Conservation (phyloP, 1,140 invertebrate genomes). For the Eumeta japonica region DNA sequence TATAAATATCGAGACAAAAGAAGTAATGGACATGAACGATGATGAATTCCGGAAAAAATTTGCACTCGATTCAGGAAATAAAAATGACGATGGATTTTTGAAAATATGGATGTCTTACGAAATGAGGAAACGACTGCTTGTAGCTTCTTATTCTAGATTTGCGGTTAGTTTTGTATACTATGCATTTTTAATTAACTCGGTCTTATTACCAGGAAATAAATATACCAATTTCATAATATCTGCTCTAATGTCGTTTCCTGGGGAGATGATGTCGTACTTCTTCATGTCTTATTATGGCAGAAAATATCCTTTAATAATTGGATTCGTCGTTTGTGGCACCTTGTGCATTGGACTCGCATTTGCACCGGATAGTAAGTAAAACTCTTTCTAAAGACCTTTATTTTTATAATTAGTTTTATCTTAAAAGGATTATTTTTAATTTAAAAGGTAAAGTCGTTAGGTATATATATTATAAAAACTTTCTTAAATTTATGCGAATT, state of each 20-base stretch:
- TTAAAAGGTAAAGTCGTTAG: too few species aligned
- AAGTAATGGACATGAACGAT: too few species aligned
- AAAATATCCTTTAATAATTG: constrained; percentile 55
- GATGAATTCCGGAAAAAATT: too few species aligned
- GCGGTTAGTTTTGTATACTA: constrained; percentile 74
- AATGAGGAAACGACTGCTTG: constrained; percentile 25
- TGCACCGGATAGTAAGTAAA: constrained; percentile 32
- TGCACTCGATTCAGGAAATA: too few species aligned
- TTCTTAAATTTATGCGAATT: too few species aligned
- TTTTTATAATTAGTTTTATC: too few species aligned
- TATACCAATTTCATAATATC: constrained; percentile 69
- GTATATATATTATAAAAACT: too few species aligned
- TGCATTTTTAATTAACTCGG: constrained; percentile 74
- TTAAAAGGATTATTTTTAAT: too few species aligned
- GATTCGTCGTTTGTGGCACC: constrained; percentile 60
- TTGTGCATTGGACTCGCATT: constrained; percentile 21
- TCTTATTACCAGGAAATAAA: constrained; percentile 67
- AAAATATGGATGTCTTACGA: constrained; percentile 24
- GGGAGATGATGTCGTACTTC: constrained; percentile 64
- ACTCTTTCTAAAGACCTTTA: too few species aligned
- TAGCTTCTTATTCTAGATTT: constrained; percentile 61
- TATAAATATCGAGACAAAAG: too few species aligned
- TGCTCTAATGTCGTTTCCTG: constrained; percentile 67
- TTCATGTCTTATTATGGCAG: constrained; percentile 64
- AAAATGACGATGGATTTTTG: constrained; percentile 19